Percentiles rank a stretch among this genome's conserved stretches.
Conservation (phyloP, 2,888 invertebrate genomes). For the Ectemnius cavifrons region DNA sequence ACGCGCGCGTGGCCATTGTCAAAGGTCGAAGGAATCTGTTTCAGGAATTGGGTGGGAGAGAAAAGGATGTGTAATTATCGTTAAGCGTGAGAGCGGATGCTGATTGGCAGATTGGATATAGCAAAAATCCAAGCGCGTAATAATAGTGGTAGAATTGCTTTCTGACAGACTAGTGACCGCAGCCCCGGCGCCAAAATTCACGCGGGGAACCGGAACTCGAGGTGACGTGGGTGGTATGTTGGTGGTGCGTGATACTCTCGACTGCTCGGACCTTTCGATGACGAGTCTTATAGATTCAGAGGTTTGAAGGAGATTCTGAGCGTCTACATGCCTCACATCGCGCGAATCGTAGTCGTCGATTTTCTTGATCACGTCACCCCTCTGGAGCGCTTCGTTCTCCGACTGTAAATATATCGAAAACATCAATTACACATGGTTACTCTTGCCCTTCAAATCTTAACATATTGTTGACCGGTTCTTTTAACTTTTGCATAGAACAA, state of each 20-base stretch:
- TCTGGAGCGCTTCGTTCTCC: conserved; percentile 87
- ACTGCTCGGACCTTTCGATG: conserved; percentile 85
- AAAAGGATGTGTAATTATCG: neutral
- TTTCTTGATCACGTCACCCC: conserved; percentile 94
- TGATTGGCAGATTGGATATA: conserved; percentile 20
- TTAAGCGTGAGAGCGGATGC: conserved; percentile 9
- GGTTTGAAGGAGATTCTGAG: conserved; percentile 91
- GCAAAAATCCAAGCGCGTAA: conserved; percentile 33
- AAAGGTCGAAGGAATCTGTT: neutral
- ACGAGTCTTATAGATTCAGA: conserved; percentile 89
- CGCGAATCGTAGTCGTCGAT: conserved; percentile 93
- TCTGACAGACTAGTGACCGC: conserved; percentile 73
- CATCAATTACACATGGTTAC: neutral
- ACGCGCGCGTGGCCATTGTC: neutral
- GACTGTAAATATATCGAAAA: conserved; percentile 82
- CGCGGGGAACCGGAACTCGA: conserved; percentile 66
- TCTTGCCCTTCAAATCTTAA: too few relatives aligned
- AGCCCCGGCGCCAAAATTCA: conserved; percentile 68
- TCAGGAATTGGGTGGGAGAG: neutral
- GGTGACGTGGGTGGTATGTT: conserved; percentile 56
- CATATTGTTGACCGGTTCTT: too few relatives aligned
- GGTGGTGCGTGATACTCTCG: conserved; percentile 64
- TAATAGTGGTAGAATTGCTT: conserved; percentile 53
- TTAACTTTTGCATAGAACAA: too few relatives aligned
- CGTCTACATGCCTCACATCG: conserved; percentile 93